A percentile compares a stretch with the other conserved stretches of the same genome.
Evolutionary conservation across 2,113 vertebrate species (phyloP).

Genomic region (Microtus oregoni): DNA sequence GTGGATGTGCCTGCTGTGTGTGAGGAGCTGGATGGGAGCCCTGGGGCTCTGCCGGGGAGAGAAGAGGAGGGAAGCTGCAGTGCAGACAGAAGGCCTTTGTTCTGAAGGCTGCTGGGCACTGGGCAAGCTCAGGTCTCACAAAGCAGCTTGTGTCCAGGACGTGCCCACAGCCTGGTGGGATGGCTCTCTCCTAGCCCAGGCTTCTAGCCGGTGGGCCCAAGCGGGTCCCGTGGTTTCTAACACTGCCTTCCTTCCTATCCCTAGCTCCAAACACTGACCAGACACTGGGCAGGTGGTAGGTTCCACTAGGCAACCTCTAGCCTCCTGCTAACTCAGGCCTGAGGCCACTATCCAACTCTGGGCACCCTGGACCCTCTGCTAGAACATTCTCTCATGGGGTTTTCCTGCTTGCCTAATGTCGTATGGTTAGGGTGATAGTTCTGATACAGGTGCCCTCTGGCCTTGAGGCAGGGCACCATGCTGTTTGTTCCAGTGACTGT

Average conservation of each 20-base stretch:
- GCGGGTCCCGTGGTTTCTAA: background rate
- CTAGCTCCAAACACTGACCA: no score
- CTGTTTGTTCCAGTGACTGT: accelerated
- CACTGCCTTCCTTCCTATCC: background rate
- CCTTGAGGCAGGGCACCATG: background rate
- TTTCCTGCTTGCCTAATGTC: background rate
- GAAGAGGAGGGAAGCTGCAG: background rate
- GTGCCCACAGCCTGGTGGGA: background rate
- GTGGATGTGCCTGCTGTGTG: background rate
- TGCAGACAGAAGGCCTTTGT: slow-evolving; percentile 70
- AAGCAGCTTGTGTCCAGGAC: slow-evolving; percentile 56
- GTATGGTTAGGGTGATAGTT: accelerated
- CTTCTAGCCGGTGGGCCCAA: background rate
- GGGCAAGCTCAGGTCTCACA: background rate
- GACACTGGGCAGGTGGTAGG: background rate
- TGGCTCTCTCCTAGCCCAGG: background rate
- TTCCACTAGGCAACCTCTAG: background rate
- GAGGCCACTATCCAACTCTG: background rate
- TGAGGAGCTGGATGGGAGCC: background rate
- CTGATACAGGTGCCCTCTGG: background rate
- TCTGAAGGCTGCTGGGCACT: background rate
- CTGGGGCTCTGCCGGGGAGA: background rate
- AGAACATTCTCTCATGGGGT: background rate
- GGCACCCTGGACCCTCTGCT: no score
- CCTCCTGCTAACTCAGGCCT: background rate